phyloP scores from a whole-genome alignment of 1,140 invertebrate genomes.

The Procambarus virginalis region DNA sequence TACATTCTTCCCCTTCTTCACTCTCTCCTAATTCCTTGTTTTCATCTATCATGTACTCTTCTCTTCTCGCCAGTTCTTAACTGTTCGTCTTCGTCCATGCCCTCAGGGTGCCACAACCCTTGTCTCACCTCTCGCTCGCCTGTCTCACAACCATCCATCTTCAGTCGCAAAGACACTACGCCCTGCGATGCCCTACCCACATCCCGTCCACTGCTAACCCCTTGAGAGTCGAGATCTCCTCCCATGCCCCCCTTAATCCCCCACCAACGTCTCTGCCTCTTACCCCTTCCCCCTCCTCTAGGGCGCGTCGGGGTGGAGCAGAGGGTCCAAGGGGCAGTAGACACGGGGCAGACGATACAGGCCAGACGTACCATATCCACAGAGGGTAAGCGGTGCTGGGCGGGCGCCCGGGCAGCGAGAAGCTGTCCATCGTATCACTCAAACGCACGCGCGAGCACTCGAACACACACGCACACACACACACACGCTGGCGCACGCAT shows the following conservation, averaged over 20 bases:
- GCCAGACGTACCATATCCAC: constrained; percentile 30
- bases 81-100: too few species aligned
- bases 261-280: background rate
- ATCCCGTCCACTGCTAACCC: background rate
- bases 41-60: background rate
- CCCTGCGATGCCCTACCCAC: constrained; percentile 6
- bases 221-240: background rate
- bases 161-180: background rate
- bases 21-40: background rate
- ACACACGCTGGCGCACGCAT: background rate
- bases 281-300: constrained; percentile 2
- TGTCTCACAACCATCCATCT: background rate
- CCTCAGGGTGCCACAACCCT: background rate
- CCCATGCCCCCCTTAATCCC: background rate
- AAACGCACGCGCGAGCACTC: background rate
- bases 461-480: background rate
- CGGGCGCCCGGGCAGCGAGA: background rate
- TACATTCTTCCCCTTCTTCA: background rate
- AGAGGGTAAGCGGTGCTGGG: constrained; percentile 26
- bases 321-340: constrained; percentile 30
- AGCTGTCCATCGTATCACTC: too few species aligned
- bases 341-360: constrained; percentile 20
- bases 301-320: constrained; percentile 9
- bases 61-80: background rate
- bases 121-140: background rate